These are phyloP conservation scores for Virgularia gustaviana DNA, from an alignment of 92 coral and sea anemone genomes.

Conservation along the genomic window DNA sequence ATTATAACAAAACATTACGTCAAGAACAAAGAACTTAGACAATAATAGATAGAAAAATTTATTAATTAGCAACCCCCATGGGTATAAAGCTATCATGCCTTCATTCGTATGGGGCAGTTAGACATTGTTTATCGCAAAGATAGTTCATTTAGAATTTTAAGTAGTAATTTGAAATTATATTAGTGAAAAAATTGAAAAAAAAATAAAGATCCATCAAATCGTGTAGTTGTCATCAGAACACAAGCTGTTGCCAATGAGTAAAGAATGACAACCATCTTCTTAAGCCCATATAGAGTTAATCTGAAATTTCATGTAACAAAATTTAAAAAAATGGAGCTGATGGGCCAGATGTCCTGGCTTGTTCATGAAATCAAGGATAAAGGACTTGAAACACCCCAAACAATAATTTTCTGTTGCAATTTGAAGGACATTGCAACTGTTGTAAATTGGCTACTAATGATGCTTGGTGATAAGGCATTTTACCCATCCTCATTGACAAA, in stretches of 20 bases:
- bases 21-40: too few species aligned
- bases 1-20: too few species aligned
- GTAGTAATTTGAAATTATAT: too few species aligned
- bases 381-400: neutral
- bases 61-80: too few species aligned
- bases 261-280: neutral
- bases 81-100: too few species aligned
- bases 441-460: slow-evolving; percentile 4
- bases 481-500: neutral
- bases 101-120: too few species aligned
- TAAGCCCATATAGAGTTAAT: neutral
- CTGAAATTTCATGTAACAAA: neutral
- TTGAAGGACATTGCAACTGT: neutral
- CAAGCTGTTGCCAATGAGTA: neutral
- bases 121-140: too few species aligned
- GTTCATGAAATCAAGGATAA: neutral
- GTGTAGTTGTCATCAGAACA: too few species aligned
- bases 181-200: too few species aligned
- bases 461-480: neutral
- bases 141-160: too few species aligned
- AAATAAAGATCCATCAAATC: too few species aligned
- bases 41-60: too few species aligned
- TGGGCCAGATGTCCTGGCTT: neutral
- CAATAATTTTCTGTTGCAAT: neutral
- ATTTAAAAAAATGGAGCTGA: neutral